Evolutionary conservation across 2,888 invertebrate species (phyloP).

Genomic region (Acanthosepion esculentum): DNA sequence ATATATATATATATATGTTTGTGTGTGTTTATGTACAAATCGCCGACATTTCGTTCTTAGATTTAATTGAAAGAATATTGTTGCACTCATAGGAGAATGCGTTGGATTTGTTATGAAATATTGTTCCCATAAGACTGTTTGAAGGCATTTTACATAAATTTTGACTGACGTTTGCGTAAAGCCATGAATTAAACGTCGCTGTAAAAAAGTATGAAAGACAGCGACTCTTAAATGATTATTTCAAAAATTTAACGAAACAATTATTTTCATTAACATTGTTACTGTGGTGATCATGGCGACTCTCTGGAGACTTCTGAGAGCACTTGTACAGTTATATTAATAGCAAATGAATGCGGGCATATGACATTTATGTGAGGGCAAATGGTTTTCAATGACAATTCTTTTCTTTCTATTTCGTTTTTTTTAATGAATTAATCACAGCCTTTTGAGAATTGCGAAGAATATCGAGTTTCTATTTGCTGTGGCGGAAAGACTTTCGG

Average conservation of each 20-base stretch:
- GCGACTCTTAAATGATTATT: not conserved
- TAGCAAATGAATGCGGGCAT: not conserved
- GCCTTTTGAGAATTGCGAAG: not conserved
- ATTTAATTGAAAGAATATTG: too few species aligned
- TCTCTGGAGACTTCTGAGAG: not conserved
- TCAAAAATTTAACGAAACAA: not conserved
- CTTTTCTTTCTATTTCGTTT: not conserved
- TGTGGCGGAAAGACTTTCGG: not conserved
- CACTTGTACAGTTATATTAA: not conserved
- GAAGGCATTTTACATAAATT: too few species aligned
- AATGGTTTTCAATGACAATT: not conserved
- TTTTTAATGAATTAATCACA: not conserved
- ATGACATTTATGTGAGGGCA: not conserved
- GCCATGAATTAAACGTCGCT: too few species aligned
- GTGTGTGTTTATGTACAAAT: too few species aligned
- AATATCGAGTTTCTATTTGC: not conserved
- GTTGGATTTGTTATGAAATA: too few species aligned
- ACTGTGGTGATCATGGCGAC: not conserved
- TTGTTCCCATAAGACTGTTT: too few species aligned
- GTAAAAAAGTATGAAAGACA: not conserved
- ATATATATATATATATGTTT: too few species aligned
- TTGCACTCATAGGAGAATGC: too few species aligned
- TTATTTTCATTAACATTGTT: constrained; percentile 3
- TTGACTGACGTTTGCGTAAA: too few species aligned
- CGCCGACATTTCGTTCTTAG: too few species aligned